Evolutionary conservation across 2,797 vertebrate genomes (phyloP).

Genomic region (Iguana delicatissima): DNA sequence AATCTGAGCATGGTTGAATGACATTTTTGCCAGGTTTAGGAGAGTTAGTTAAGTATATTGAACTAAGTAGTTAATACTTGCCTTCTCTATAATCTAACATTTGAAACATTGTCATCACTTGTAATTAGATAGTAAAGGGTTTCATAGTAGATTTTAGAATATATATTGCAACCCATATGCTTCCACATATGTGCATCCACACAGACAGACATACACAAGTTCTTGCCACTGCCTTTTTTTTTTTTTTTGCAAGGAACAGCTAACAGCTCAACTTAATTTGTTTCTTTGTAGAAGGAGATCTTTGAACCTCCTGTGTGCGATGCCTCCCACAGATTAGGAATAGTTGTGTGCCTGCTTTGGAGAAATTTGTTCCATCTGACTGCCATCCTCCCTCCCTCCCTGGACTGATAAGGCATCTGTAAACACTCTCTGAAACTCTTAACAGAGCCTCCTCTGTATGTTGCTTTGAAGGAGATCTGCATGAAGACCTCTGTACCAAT

Average conservation of each 20-base stretch:
- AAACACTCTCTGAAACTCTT: conserved; percentile 76
- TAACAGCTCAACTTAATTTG: conserved; percentile 69
- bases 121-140: conserved; percentile 50
- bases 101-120: conserved; percentile 33
- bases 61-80: too few relatives aligned
- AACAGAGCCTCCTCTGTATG: conserved; percentile 65
- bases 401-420: conserved; percentile 78
- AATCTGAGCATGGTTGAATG: too few relatives aligned
- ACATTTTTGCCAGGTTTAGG: neutral
- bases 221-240: conserved; percentile 44
- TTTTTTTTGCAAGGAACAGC: conserved; percentile 39
- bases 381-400: conserved; percentile 1
- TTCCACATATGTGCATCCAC: neutral
- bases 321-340: conserved; percentile 70
- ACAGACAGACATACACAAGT: neutral
- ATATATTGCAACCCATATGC: conserved; percentile 50
- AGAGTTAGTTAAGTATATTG: too few relatives aligned
- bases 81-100: conserved; percentile 51
- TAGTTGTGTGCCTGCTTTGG: conserved; percentile 63
- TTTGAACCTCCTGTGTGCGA: conserved; percentile 78
- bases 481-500: conserved; percentile 73
- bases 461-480: conserved; percentile 79
- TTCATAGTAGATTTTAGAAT: conserved; percentile 38
- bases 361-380: conserved; percentile 63
- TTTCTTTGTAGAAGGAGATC: conserved; percentile 74